These are phyloP conservation scores for Saccostrea glomerata DNA, from an alignment of 1,140 invertebrate species.

Conservation along the genomic window DNA sequence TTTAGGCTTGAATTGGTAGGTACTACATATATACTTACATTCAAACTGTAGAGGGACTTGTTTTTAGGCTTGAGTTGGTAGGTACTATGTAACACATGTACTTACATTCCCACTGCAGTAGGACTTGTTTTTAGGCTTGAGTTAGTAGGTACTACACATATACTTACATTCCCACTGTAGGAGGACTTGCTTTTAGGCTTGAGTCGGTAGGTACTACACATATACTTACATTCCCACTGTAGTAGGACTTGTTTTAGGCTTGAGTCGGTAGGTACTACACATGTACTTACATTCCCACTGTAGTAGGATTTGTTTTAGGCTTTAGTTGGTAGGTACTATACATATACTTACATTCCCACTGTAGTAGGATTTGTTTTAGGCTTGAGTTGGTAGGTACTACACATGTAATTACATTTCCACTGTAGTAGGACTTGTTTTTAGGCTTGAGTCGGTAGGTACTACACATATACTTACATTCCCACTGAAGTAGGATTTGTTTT, in stretches of 20 bases:
- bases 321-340: too few species aligned
- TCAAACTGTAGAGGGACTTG: background rate
- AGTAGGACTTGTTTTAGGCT: too few species aligned
- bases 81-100: too few species aligned
- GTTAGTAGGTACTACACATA: too few species aligned
- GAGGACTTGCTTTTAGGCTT: background rate
- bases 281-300: slow-evolving; percentile 49
- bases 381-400: too few species aligned
- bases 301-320: background rate
- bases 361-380: background rate
- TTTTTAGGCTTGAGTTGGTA: background rate
- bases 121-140: background rate
- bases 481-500: too few species aligned
- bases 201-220: too few species aligned
- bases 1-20: too few species aligned
- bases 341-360: background rate
- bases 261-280: too few species aligned
- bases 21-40: background rate
- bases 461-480: slow-evolving; percentile 66
- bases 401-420: background rate
- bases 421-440: background rate
- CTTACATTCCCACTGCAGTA: background rate
- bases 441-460: too few species aligned
- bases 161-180: background rate
- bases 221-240: slow-evolving; percentile 64